Evolutionary conservation across 2,113 vertebrate species (phyloP).

Genomic region (Girardinichthys multiradiatus): DNA sequence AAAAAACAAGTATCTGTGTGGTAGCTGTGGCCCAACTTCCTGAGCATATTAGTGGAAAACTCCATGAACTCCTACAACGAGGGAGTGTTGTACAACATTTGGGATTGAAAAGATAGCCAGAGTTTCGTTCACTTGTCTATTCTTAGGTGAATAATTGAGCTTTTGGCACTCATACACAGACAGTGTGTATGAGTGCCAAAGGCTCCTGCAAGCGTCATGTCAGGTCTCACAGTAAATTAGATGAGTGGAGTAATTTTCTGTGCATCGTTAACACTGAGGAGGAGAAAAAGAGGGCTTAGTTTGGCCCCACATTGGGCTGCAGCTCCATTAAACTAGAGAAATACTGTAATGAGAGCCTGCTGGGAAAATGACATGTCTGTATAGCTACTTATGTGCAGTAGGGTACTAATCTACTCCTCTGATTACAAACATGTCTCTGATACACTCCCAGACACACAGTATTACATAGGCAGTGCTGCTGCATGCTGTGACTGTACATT

Average conservation of each 20-base stretch:
- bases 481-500: slow-evolving; percentile 64
- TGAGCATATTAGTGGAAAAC: slow-evolving; percentile 34
- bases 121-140: slow-evolving; percentile 41
- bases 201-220: slow-evolving; percentile 11
- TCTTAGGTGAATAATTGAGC: slow-evolving; percentile 62
- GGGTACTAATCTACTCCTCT: slow-evolving; percentile 78
- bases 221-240: slow-evolving; percentile 54
- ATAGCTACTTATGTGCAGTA: slow-evolving; percentile 67
- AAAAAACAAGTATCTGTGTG: slow-evolving; percentile 30
- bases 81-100: slow-evolving; percentile 24
- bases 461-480: slow-evolving; percentile 45
- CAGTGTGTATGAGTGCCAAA: background rate
- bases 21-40: slow-evolving; percentile 41
- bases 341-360: slow-evolving; percentile 76
- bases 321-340: slow-evolving; percentile 65
- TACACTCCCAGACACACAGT: slow-evolving; percentile 57
- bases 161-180: slow-evolving; percentile 12
- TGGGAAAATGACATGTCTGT: slow-evolving; percentile 78
- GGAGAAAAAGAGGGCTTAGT: slow-evolving; percentile 61
- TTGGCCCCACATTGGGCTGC: slow-evolving; percentile 62
- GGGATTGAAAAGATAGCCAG: slow-evolving; percentile 26
- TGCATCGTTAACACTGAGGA: slow-evolving; percentile 60
- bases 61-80: slow-evolving; percentile 45
- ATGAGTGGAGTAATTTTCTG: slow-evolving; percentile 46
- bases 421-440: slow-evolving; percentile 72